Conservation (phyloP, 2,888 invertebrate genomes). For the Agrochola litura region DNA sequence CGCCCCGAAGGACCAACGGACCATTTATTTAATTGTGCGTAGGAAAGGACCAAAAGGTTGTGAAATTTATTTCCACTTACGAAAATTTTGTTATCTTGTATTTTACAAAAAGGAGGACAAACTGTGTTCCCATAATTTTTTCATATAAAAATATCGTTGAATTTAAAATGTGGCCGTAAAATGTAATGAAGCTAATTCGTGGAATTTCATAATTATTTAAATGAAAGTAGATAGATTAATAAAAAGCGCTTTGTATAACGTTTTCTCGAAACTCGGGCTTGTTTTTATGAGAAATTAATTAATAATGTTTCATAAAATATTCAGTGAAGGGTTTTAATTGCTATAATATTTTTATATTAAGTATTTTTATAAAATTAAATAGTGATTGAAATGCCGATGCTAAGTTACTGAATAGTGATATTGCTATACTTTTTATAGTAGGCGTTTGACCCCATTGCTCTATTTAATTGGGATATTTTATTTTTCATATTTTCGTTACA, state of each 20-base stretch:
- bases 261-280: neutral
- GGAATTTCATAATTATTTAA: constrained; percentile 1
- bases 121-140: neutral
- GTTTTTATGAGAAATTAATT: constrained; percentile 1
- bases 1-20: constrained; percentile 10
- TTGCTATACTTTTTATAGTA: constrained; percentile 20
- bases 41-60: constrained; percentile 10
- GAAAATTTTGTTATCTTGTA: neutral
- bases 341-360: neutral
- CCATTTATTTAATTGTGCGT: constrained; percentile 22
- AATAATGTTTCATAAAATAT: neutral
- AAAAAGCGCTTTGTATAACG: neutral
- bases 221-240: neutral
- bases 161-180: neutral
- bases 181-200: neutral
- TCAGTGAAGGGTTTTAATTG: neutral
- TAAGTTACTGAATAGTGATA: neutral
- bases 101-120: constrained; percentile 3
- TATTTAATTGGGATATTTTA: neutral
- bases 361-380: neutral
- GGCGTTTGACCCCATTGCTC: constrained; percentile 8
- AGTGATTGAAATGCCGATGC: neutral
- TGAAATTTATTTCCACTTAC: neutral
- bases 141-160: neutral
- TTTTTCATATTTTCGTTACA: neutral